Percentiles rank a stretch among this genome's conserved stretches.
These are phyloP conservation scores for Sciaenops ocellatus DNA, from an alignment of 2,797 vertebrate species.

Conservation along the genomic window DNA sequence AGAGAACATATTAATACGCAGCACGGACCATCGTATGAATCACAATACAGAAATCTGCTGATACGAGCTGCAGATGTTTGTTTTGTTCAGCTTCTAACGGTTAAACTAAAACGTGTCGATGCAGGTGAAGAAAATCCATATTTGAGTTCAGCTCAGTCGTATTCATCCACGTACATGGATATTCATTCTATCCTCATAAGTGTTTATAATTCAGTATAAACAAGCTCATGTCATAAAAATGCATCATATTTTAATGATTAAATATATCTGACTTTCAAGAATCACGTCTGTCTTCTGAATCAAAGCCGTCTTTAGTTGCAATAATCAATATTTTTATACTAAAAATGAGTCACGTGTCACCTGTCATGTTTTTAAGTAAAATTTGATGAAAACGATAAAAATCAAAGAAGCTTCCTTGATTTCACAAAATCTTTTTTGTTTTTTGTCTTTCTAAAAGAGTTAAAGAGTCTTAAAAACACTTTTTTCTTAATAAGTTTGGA, in stretches of 20 bases:
- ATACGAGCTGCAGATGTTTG: neutral
- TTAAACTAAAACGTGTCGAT: neutral
- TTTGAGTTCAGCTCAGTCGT: neutral
- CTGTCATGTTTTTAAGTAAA: neutral
- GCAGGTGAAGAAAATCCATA: neutral
- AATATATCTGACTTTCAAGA: too few species aligned
- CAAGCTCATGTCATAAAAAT: too few species aligned
- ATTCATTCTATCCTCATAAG: neutral
- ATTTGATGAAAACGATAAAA: too few species aligned
- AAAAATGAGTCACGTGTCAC: neutral
- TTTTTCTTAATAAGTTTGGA: too few species aligned
- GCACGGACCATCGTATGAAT: neutral
- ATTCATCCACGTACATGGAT: neutral
- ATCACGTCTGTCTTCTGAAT: too few species aligned
- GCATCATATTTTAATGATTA: too few species aligned
- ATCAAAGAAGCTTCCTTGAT: too few species aligned
- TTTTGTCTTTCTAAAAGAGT: too few species aligned
- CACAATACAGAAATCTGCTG: neutral
- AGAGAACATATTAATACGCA: conserved; percentile 3
- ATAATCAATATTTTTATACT: neutral
- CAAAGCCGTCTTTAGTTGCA: neutral
- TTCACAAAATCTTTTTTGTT: too few species aligned
- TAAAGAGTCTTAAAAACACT: too few species aligned
- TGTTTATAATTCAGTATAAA: neutral
- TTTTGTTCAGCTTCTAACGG: too few species aligned